phyloP scores from a whole-genome alignment of 2,888 invertebrate genomes.

The Epinotia brunnichana region DNA sequence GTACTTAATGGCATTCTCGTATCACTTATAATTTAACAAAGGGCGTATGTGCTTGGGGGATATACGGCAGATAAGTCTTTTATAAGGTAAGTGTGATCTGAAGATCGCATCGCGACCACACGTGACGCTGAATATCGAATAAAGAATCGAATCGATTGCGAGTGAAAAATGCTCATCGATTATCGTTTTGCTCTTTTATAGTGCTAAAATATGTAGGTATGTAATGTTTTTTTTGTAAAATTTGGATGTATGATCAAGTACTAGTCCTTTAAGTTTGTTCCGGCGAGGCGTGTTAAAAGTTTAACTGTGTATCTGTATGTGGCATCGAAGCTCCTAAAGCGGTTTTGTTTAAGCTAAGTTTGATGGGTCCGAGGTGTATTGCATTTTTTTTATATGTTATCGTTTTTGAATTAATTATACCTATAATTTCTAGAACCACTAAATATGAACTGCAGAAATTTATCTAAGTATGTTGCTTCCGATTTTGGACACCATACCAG shows the following conservation, averaged over 20 bases:
- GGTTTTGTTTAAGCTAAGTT: too few species aligned
- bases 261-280: too few species aligned
- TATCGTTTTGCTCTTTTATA: conserved; percentile 17
- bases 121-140: conserved; percentile 53
- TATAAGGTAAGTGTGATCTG: conserved; percentile 39
- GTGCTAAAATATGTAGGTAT: conserved; percentile 12
- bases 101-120: conserved; percentile 56
- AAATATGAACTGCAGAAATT: too few species aligned
- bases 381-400: too few species aligned
- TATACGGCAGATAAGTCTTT: not conserved
- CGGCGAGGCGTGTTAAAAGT: too few species aligned
- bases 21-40: not conserved
- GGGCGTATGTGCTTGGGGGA: not conserved
- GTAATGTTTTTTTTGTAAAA: not conserved
- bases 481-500: too few species aligned
- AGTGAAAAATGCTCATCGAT: conserved; percentile 25
- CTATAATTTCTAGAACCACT: too few species aligned
- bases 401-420: too few species aligned
- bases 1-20: conserved; percentile 50
- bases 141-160: conserved; percentile 47
- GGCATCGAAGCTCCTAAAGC: too few species aligned
- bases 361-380: too few species aligned
- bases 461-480: too few species aligned
- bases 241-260: not conserved
- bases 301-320: too few species aligned